These are phyloP conservation scores for Chloroceryle amazona DNA, from an alignment of 2,797 vertebrate species.

Conservation along the genomic window DNA sequence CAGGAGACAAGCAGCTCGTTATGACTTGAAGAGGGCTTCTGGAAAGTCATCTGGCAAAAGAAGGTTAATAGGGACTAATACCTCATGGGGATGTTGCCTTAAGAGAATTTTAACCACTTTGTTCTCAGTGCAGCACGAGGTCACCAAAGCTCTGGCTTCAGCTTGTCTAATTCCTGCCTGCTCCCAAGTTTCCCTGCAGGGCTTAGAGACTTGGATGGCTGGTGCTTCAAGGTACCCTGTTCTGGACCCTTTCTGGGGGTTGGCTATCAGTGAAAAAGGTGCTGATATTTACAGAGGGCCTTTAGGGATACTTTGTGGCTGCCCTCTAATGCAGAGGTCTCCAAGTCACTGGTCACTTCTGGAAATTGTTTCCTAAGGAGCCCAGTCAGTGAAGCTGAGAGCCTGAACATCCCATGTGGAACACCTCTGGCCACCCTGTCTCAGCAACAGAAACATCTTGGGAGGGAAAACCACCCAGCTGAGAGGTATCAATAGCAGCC, in stretches of 20 bases:
- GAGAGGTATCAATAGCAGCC: neutral
- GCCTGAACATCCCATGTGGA: neutral
- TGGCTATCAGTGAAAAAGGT: neutral
- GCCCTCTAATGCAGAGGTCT: neutral
- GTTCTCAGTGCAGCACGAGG: neutral
- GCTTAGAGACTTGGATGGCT: neutral
- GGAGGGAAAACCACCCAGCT: rapidly evolving
- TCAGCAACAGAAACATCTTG: neutral
- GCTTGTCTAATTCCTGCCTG: neutral
- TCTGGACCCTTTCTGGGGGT: rapidly evolving
- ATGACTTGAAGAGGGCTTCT: constrained; percentile 19
- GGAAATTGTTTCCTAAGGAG: neutral
- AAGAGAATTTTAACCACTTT: neutral
- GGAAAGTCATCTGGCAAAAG: constrained; percentile 34
- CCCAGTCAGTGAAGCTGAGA: neutral
- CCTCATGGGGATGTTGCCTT: constrained; percentile 1
- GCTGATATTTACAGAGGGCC: neutral
- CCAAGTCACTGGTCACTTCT: neutral
- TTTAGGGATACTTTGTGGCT: neutral
- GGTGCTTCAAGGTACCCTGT: neutral
- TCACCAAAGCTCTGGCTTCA: neutral
- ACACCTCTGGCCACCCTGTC: neutral
- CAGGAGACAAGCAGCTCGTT: constrained; percentile 11
- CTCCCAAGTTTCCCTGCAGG: neutral
- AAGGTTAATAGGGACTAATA: neutral